Conservation (phyloP, 1,140 invertebrate genomes). For the Rhopalosiphum maidis region DNA sequence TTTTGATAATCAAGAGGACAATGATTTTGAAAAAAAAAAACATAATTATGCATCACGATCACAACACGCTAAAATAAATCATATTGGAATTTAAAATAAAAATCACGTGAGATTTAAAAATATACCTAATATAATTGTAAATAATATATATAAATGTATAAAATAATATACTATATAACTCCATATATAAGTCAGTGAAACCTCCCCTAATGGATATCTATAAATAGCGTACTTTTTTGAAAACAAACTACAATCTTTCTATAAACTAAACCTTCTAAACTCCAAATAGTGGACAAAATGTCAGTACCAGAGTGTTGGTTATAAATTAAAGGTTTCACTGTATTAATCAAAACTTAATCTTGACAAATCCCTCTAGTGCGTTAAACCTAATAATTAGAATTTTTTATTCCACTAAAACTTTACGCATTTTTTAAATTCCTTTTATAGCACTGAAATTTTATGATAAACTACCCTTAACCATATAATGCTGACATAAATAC, state of each 20-base stretch:
- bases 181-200: not conserved
- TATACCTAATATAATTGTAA: not conserved
- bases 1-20: conserved; percentile 22
- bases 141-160: not conserved
- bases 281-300: not conserved
- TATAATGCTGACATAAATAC: too few relatives aligned
- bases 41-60: not conserved
- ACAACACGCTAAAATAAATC: not conserved
- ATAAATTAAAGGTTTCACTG: not conserved
- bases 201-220: not conserved
- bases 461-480: too few relatives aligned
- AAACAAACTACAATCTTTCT: not conserved
- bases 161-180: not conserved
- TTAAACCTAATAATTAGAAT: too few relatives aligned
- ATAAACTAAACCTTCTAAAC: not conserved
- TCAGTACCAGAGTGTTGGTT: not conserved
- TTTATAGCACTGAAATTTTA: too few relatives aligned
- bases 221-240: not conserved
- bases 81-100: not conserved
- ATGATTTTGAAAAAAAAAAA: conserved; percentile 30
- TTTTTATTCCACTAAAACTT: too few relatives aligned
- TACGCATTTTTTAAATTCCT: too few relatives aligned
- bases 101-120: not conserved
- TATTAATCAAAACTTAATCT: not conserved
- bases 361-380: too few relatives aligned